Evolutionary conservation across 2,113 vertebrate genomes (phyloP).

Genomic region (Myodes glareolus): DNA sequence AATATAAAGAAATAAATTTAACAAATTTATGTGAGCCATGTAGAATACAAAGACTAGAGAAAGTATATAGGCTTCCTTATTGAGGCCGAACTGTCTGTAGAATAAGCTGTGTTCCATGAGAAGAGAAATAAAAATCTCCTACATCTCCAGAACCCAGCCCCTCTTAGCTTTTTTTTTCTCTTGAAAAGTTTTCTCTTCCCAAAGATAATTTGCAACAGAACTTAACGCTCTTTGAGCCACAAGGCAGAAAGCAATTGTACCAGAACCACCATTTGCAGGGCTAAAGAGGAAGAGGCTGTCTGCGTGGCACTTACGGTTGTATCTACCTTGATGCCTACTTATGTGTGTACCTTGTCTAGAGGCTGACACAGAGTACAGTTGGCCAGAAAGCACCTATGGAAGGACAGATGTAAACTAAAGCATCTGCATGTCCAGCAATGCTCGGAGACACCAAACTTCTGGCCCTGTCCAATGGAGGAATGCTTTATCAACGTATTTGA

Average conservation of each 20-base stretch:
- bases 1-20: conserved; percentile 17
- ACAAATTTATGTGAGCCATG: background rate
- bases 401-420: background rate
- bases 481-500: background rate
- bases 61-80: background rate
- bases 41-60: background rate
- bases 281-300: background rate
- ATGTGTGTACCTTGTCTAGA: background rate
- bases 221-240: background rate
- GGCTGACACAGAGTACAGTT: background rate
- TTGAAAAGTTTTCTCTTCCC: background rate
- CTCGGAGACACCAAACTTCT: background rate
- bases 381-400: too few species aligned
- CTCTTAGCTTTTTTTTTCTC: background rate
- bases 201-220: background rate
- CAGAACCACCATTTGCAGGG: background rate
- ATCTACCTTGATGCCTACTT: background rate
- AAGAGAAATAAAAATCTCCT: background rate
- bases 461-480: background rate
- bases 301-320: background rate
- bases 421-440: background rate
- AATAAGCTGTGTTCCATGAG: background rate
- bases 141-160: background rate
- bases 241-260: background rate
- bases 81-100: background rate